Evolutionary conservation across 2,888 invertebrate species (phyloP).

Genomic region (Metallyticus violacea): DNA sequence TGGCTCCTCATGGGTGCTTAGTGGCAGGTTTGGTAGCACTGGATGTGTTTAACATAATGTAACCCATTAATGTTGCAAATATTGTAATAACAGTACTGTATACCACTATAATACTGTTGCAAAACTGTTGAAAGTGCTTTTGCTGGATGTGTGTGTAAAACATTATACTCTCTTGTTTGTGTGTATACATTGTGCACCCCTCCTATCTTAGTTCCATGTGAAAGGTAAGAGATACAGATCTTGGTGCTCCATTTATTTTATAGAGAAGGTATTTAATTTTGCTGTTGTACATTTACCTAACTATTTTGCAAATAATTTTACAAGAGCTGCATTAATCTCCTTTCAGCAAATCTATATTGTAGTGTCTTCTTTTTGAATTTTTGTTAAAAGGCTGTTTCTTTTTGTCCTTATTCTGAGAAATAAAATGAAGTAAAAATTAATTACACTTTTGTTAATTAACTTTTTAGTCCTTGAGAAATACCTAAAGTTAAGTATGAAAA

Average conservation of each 20-base stretch:
- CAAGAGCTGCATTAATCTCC: not conserved
- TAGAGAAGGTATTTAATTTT: not conserved
- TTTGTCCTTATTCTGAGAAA: not conserved
- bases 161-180: not conserved
- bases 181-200: not conserved
- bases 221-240: not conserved
- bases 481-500: not conserved
- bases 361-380: not conserved
- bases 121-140: not conserved
- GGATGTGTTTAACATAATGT: not conserved
- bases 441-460: not conserved
- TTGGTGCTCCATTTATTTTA: not conserved
- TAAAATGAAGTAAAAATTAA: not conserved
- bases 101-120: not conserved
- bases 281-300: not conserved
- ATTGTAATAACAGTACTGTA: not conserved
- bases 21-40: not conserved
- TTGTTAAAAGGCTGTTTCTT: not conserved
- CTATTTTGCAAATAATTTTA: not conserved
- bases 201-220: not conserved
- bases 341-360: not conserved
- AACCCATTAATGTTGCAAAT: not conserved
- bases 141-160: not conserved
- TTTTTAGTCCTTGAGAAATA: not conserved
- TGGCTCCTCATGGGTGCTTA: not conserved